Evolutionary conservation across 2,113 vertebrate species (phyloP).

Genomic region (Hylia prasina): DNA sequence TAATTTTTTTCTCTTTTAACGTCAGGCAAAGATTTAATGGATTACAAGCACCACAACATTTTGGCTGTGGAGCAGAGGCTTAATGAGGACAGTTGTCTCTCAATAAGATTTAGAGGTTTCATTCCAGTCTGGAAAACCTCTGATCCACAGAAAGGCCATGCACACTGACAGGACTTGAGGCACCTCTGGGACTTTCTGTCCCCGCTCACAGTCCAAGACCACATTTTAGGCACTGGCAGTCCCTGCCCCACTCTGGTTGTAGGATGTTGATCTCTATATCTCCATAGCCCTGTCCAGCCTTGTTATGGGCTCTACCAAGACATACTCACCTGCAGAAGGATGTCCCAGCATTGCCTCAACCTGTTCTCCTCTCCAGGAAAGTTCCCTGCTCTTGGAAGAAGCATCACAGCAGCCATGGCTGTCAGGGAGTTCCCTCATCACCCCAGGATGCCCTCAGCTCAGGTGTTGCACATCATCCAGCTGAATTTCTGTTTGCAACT

Average conservation of each 20-base stretch:
- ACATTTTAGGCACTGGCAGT: background rate
- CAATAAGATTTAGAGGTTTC: background rate
- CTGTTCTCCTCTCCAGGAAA: no score
- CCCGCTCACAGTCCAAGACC: background rate
- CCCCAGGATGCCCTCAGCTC: background rate
- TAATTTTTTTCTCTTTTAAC: background rate
- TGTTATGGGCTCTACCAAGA: background rate
- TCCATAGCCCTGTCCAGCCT: background rate
- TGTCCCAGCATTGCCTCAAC: fast-evolving
- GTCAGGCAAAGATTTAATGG: background rate
- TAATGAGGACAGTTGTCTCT: background rate
- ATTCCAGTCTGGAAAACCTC: background rate
- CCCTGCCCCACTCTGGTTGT: background rate
- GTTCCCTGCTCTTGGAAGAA: background rate
- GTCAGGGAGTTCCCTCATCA: fast-evolving
- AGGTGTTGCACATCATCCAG: fast-evolving
- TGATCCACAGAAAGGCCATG: background rate
- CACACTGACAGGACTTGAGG: background rate
- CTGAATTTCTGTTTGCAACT: background rate
- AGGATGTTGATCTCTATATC: background rate
- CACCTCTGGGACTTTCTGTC: background rate
- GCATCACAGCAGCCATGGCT: fast-evolving
- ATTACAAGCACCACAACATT: background rate
- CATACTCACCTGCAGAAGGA: fast-evolving
- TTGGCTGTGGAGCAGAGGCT: background rate